Evolutionary conservation across 2,888 invertebrate genomes (phyloP).

Genomic region (Brachylomia viminalis): DNA sequence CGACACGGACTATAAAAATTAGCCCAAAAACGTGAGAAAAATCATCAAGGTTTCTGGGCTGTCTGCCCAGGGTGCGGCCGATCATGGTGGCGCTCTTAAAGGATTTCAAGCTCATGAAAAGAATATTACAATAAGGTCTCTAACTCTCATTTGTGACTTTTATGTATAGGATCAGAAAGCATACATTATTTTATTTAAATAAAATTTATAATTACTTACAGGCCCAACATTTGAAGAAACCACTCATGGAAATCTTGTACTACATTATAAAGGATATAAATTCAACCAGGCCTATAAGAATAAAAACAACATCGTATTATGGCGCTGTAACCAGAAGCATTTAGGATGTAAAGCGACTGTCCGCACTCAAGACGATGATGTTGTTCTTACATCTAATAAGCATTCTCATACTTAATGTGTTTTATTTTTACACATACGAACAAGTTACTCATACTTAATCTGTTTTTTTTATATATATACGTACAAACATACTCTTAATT

Average conservation of each 20-base stretch:
- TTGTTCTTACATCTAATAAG: neutral
- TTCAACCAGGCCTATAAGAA: slow-evolving; percentile 22
- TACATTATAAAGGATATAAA: slow-evolving; percentile 21
- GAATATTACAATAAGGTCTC: neutral
- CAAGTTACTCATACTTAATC: slow-evolving; percentile 13
- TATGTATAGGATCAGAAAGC: neutral
- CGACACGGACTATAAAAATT: neutral
- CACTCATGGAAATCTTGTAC: slow-evolving; percentile 7
- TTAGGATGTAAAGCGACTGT: slow-evolving; percentile 22
- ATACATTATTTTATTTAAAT: neutral
- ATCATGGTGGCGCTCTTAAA: neutral
- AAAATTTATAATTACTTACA: slow-evolving; percentile 11
- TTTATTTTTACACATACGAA: neutral
- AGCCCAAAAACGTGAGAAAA: neutral
- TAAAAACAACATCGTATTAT: slow-evolving; percentile 1
- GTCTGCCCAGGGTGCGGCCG: no score
- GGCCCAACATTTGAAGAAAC: slow-evolving; percentile 18
- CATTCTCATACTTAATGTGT: slow-evolving; percentile 16
- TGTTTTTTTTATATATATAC: neutral
- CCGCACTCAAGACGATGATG: neutral
- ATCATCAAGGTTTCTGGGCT: neutral
- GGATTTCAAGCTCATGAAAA: neutral
- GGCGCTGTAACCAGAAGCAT: slow-evolving; percentile 30
- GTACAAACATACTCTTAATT: no score
- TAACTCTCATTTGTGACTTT: neutral